Evolutionary conservation across 2,797 vertebrate genomes (phyloP).

Genomic region (Platalea minor): DNA sequence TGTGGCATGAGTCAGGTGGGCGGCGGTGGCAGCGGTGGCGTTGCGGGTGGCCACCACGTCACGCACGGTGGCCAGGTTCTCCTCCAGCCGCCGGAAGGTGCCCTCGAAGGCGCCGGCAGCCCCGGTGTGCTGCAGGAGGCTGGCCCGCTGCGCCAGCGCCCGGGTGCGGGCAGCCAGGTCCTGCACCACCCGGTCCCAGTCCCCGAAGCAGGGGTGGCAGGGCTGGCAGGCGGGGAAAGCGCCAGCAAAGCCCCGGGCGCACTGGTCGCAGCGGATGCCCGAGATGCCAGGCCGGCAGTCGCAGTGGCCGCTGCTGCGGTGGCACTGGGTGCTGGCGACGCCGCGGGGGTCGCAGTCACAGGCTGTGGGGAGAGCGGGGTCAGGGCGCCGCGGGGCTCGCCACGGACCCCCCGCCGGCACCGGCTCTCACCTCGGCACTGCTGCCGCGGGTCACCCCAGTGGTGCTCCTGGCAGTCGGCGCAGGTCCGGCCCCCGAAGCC

Average conservation of each 20-base stretch:
- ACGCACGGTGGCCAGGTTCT: conserved; percentile 83
- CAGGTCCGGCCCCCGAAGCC: conserved; percentile 94
- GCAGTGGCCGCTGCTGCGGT: conserved; percentile 88
- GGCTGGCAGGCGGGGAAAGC: conserved; percentile 90
- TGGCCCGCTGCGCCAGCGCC: conserved; percentile 78
- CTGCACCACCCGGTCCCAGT: conserved; percentile 98
- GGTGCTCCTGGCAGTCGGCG: conserved; percentile 90
- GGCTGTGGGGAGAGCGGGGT: conserved; percentile 67
- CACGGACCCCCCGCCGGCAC: fast-evolving
- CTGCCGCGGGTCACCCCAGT: conserved; percentile 89
- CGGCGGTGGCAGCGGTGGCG: conserved; percentile 78
- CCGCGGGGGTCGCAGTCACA: conserved; percentile 93
- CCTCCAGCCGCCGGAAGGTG: conserved; percentile 83
- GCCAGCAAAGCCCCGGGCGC: conserved; percentile 92
- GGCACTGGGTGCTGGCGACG: conserved; percentile 87
- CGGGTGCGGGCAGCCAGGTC: conserved; percentile 85
- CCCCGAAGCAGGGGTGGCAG: conserved; percentile 95
- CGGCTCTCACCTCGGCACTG: conserved; percentile 86
- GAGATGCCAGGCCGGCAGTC: conserved; percentile 90
- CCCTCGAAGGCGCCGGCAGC: conserved; percentile 84
- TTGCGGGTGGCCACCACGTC: conserved; percentile 87
- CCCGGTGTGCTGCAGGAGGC: conserved; percentile 88
- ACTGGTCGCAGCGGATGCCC: conserved; percentile 94
- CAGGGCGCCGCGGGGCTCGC: fast-evolving
- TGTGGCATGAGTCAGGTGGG: conserved; percentile 82